Evolutionary conservation across 2,888 invertebrate species (phyloP).

Genomic region (Nematopogon swammerdamellus): DNA sequence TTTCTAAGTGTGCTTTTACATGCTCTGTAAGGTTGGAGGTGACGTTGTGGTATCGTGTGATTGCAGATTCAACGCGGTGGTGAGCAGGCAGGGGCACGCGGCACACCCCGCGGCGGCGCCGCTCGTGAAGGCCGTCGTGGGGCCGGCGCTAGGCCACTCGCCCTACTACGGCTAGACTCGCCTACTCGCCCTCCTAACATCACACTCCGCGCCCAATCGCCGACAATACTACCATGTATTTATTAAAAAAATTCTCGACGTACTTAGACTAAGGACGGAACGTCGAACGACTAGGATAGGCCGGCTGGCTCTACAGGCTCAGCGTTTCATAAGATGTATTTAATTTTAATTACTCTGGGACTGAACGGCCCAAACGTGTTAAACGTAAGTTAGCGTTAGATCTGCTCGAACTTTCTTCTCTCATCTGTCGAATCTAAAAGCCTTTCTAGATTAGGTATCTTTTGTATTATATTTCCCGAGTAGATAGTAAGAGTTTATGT

Average conservation of each 20-base stretch:
- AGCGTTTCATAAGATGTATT: constrained; percentile 45
- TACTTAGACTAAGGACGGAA: constrained; percentile 39
- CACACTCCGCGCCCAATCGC: constrained; percentile 14
- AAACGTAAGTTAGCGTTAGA: constrained; percentile 15
- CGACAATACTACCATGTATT: constrained; percentile 26
- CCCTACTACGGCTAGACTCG: constrained; percentile 6
- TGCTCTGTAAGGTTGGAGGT: too few species aligned
- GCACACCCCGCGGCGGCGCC: constrained; percentile 40
- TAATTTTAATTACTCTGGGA: constrained; percentile 19
- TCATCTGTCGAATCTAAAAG: constrained; percentile 3
- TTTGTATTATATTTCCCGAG: constrained; percentile 47
- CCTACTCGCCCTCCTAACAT: too few species aligned
- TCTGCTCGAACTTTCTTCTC: constrained; percentile 7
- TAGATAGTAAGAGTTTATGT: constrained; percentile 39
- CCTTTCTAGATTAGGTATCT: constrained; percentile 18
- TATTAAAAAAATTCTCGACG: too few species aligned
- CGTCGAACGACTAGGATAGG: constrained; percentile 22
- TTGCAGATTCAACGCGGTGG: constrained; percentile 57
- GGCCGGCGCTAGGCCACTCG: constrained; percentile 30
- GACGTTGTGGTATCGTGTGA: too few species aligned
- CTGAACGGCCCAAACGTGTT: constrained; percentile 30
- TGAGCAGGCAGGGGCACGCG: constrained; percentile 54
- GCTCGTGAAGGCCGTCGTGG: constrained; percentile 20
- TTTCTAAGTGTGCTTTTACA: too few species aligned
- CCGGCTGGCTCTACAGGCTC: constrained; percentile 18